Base-by-base conservation (phyloP, 92 coral and sea anemone genomes). In the Umimayanthus kanabou region DNA sequence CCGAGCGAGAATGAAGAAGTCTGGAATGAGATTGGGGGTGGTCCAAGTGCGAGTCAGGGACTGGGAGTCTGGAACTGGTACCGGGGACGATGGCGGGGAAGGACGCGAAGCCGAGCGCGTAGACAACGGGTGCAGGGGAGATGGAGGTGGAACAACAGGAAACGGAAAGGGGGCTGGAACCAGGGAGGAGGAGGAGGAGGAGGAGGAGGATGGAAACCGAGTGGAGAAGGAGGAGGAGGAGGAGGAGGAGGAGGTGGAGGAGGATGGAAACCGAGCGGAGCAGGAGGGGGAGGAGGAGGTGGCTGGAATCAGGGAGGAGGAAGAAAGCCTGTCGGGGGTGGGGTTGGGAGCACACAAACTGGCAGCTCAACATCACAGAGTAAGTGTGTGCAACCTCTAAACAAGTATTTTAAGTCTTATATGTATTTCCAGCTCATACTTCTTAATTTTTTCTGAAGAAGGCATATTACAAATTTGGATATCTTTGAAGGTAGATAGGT, bases 81-180 rank as follows among this genome's bases (percentile, higher is more conserved):
- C 18, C 20, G 65, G 20, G 66, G 81, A 43, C 81, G 65, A 9
- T 77, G 81, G 81, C 81, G 81, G 55, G 33, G 81, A 43, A 77
- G 81, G 18, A 47, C 55, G 33, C 81, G 81, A 26, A 25, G 58
- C 28, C 39, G 81, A 77, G 39, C 20, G 4, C 81, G 81, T n/a
- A 20, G 81, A 30, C 55, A 39, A 77, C 20, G 81, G 7, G 33
- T 61, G 25, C 69, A 25, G 22, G 69, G 69, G 25, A 3, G 69
- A 61, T 20, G 69, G 69, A 61, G 69, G 25, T 20, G n/a, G 25
- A 61, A 61, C 6, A 61, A 61, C 6, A 22, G 69, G 22, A 61
- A 22, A 22, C n/a, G 26, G 69, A 61, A 61, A 61, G 69, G 69
- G 20, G 69, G 69, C 26, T 20, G 5, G 64, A 55, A 55, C 8